Base-by-base conservation (phyloP, 1,140 invertebrate species). In the Epicauta chinensis region DNA sequence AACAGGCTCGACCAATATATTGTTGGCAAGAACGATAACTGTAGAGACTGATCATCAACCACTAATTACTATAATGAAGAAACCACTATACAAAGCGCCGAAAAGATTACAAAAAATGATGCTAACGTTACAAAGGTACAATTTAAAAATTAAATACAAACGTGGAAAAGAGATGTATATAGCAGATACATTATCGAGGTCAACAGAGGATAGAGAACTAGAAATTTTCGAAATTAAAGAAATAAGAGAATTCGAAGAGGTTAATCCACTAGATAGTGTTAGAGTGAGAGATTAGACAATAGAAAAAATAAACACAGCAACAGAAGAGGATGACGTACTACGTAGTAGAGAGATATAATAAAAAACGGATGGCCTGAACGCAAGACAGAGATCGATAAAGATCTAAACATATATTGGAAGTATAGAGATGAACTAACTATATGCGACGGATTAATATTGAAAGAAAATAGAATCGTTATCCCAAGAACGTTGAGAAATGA, bases 1-100 rank as follows among this genome's bases (percentile, higher is more conserved):
- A 49, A 53, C 29, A 61, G 52, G 53, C 67, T 69, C 58, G 51
- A 66, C 53, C 55, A 69, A 30, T 71, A 58, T 57, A 40, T 68
- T 23, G 66, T 54, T 53, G 68, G 68, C 10, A 53, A 55, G 37
- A 37, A 52, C 9, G 35, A 23, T 65, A 12, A 58, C 14, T 11
- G 42, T 65, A 10, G 32, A 62, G 31, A 63, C 58, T 16, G 65
- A 69, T 50, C 66, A 70, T 45, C 58, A 59, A 49, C 62, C 64
- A 6, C 34, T 67, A 12, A 34, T 56, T 14, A 15, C 30, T 1
- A 62, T 68, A 38, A 56, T 58, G 29, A 60, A 62, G 48, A 68
- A 66, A 54, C 38, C 43, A 2, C 17, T 68, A 51, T 42, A 40
- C 31, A 45, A 42, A 16, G 43, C 38, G 29, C 55, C 63, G 6